phyloP scores from a whole-genome alignment of 2,113 vertebrate genomes.

The Bagarius yarrelli region DNA sequence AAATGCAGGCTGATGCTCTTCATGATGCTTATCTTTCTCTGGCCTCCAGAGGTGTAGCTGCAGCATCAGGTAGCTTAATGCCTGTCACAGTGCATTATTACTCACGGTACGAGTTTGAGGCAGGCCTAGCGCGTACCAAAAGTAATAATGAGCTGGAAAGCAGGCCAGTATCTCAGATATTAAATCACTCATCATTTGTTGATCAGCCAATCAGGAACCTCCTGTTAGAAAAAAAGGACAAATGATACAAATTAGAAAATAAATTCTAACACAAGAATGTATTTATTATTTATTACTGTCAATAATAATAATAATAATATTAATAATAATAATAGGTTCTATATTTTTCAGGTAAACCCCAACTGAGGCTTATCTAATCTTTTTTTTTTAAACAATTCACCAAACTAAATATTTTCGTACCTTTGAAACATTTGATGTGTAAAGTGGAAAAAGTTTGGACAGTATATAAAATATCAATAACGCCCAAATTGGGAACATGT shows the following conservation, averaged over 20 bases:
- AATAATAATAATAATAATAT: background rate
- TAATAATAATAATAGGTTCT: background rate
- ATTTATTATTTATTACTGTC: no score
- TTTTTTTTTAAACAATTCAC: background rate
- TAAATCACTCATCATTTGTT: background rate
- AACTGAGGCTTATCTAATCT: background rate
- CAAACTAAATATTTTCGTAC: background rate
- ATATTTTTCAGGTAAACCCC: background rate
- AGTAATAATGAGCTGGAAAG: conserved; percentile 86
- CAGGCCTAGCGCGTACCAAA: conserved; percentile 95
- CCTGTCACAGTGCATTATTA: conserved; percentile 87
- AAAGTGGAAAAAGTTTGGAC: background rate
- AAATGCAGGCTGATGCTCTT: background rate
- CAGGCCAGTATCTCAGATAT: conserved; percentile 58
- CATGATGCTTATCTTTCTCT: background rate
- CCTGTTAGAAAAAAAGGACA: background rate
- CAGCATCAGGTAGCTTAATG: conserved; percentile 38
- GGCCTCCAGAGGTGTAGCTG: conserved; percentile 19
- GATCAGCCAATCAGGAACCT: background rate
- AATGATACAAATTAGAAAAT: background rate
- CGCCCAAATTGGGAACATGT: background rate
- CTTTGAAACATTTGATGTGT: background rate
- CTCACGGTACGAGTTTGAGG: conserved; percentile 96
- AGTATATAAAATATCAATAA: background rate
- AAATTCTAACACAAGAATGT: no score